Evolutionary conservation across 2,888 invertebrate species (phyloP).

Genomic region (Epicampocera succincta): DNA sequence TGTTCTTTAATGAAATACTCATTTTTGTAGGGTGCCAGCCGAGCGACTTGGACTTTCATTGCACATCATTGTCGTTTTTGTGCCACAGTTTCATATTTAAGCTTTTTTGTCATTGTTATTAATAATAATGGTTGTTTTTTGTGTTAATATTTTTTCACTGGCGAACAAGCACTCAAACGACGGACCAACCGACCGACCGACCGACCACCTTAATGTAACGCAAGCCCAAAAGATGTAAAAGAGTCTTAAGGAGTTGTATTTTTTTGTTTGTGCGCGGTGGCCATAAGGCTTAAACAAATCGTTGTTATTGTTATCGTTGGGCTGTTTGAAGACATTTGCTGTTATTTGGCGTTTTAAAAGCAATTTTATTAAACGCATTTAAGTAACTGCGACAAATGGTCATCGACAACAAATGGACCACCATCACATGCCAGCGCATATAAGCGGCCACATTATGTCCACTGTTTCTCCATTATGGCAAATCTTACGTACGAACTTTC

Average conservation of each 20-base stretch:
- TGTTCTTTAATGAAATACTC: no score
- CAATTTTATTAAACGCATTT: constrained; percentile 65
- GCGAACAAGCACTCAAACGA: background rate
- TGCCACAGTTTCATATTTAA: constrained; percentile 51
- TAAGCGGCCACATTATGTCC: constrained; percentile 31
- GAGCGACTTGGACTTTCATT: no score
- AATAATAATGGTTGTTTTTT: constrained; percentile 58
- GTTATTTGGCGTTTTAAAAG: constrained; percentile 59
- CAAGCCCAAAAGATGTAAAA: constrained; percentile 21
- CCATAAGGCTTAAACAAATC: constrained; percentile 66
- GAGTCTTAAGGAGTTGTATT: constrained; percentile 59
- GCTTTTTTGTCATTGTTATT: constrained; percentile 56
- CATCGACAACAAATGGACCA: constrained; percentile 69
- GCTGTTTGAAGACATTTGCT: constrained; percentile 49
- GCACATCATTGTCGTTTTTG: background rate
- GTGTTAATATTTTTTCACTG: background rate
- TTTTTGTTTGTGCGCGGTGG: constrained; percentile 36
- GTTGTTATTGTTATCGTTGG: constrained; percentile 57
- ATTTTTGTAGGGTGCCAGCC: background rate
- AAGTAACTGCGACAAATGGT: constrained; percentile 68
- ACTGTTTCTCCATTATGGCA: constrained; percentile 43
- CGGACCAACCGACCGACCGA: constrained; percentile 25
- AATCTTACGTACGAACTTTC: background rate
- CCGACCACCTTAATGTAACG: constrained; percentile 62
- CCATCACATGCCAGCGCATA: constrained; percentile 64